A percentile compares a stretch with the other conserved stretches of the same genome.
Conservation (phyloP, 2,113 vertebrate genomes). For the Laticauda laticaudata region DNA sequence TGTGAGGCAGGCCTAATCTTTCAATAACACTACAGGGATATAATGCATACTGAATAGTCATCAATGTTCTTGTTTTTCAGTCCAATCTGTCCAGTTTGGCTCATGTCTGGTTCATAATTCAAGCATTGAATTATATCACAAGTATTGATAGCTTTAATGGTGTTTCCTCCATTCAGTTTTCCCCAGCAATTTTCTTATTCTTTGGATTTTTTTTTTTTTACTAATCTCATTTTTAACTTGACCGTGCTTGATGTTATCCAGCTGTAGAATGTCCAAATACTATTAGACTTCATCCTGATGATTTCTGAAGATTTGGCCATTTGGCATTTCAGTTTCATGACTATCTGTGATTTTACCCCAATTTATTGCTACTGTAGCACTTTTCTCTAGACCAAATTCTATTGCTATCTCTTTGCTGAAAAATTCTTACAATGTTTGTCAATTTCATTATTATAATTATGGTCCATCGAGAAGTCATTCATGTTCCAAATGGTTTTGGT, state of each 20-base stretch:
- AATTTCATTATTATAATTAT: background rate
- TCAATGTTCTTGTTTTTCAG: background rate
- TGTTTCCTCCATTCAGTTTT: background rate
- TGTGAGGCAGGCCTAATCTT: background rate
- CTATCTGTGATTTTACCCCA: too few relatives aligned
- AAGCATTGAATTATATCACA: background rate
- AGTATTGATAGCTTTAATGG: background rate
- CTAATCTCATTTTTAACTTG: background rate
- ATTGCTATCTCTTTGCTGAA: background rate
- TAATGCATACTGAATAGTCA: background rate
- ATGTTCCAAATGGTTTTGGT: background rate
- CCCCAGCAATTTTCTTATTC: background rate
- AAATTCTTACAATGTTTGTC: background rate
- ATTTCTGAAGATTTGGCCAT: too few relatives aligned
- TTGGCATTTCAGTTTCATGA: too few relatives aligned
- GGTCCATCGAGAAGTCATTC: background rate
- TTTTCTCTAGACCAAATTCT: background rate
- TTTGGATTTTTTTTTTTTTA: background rate
- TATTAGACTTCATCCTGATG: background rate
- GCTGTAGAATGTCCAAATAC: background rate
- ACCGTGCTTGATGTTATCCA: background rate
- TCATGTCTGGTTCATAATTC: background rate
- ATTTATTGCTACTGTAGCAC: too few relatives aligned
- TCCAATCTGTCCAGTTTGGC: background rate
- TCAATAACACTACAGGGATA: background rate